phyloP scores from a whole-genome alignment of 2,888 invertebrate species.

The Archips xylosteana region DNA sequence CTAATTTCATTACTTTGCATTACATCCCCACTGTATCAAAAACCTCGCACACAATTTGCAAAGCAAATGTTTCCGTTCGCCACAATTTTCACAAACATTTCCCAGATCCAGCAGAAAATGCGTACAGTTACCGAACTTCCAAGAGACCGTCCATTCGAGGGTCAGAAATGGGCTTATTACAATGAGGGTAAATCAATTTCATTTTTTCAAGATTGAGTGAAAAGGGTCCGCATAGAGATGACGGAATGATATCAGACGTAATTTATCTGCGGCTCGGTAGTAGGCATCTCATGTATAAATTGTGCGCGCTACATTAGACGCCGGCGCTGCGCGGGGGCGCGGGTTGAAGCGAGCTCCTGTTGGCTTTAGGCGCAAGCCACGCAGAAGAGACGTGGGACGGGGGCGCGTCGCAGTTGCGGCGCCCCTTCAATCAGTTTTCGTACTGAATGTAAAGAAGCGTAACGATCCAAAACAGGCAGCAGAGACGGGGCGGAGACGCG shows the following conservation, averaged over 20 bases:
- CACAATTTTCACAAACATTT: neutral
- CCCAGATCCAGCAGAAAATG: constrained; percentile 5
- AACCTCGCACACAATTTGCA: too few relatives aligned
- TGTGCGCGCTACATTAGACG: constrained; percentile 26
- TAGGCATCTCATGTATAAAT: constrained; percentile 39
- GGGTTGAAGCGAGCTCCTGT: neutral
- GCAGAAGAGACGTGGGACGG: too few relatives aligned
- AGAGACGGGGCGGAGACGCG: too few relatives aligned
- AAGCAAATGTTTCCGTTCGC: too few relatives aligned
- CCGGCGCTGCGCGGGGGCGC: neutral
- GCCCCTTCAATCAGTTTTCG: too few relatives aligned
- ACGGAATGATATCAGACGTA: constrained; percentile 39
- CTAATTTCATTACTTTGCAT: too few relatives aligned
- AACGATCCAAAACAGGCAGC: too few relatives aligned
- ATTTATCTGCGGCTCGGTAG: constrained; percentile 33
- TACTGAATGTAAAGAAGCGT: too few relatives aligned
- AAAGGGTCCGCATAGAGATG: constrained; percentile 34
- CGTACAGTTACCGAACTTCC: constrained; percentile 16
- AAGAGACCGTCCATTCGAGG: constrained; percentile 7
- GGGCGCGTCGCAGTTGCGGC: too few relatives aligned
- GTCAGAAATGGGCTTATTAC: constrained; percentile 38
- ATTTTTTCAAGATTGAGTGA: constrained; percentile 41
- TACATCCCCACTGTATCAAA: too few relatives aligned
- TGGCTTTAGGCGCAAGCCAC: too few relatives aligned
- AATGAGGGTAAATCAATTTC: constrained; percentile 42